Evolutionary conservation across 2,113 vertebrate genomes (phyloP), one percentile per base, ranked within the genome.

Genomic region (Benitochromis conjunctus): DNA sequence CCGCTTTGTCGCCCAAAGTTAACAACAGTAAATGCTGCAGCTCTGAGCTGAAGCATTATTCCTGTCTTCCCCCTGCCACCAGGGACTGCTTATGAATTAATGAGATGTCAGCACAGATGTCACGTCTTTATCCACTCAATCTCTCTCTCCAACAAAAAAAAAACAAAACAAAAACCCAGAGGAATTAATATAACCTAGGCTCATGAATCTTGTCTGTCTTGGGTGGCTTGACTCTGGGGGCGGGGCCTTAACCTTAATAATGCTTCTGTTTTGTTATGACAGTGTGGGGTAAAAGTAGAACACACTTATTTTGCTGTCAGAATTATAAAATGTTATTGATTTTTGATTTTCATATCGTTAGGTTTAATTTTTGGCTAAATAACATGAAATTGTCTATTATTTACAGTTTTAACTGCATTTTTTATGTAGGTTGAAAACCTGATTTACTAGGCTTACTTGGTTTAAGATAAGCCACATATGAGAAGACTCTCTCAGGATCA

Each of bases 31-130:
- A 91, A 58, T 80, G 81, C 89, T n/a, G 84, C 82, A 60, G 69
- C 89, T 90, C 66, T 83, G 79, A 86, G 78, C 79, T 31, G 66
- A 89, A 88, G 71, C 88, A 79, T 84, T 89, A 60, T 86, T 87
- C 55, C 81, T 84, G 79, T 86, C 77, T 84, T 64, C 83, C 74
- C 76, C 62, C 79, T 86, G 89, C 93, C 85, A 87, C 80, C 8
- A 71, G 90, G 91, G 87, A 93, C 92, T 80, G 80, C 86, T 93
- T 82, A 82, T 91, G 93, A 94, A 94, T 94, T 92, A 92, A 95
- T 95, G 90, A 93, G 92, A 87, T 88, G 91, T 91, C 92, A 91
- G 92, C 89, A 82, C 79, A 94, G 88, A 86, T 93, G 91, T 93
- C 91, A 89, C 84, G 43, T 88, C 91, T 95, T 87, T 91, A 95